Evolutionary conservation across 30 jellyfish, hydroid and myxozoan species (phyloP), one percentile per base, ranked within the genome.

Genomic region (Aurelia coerulea): DNA sequence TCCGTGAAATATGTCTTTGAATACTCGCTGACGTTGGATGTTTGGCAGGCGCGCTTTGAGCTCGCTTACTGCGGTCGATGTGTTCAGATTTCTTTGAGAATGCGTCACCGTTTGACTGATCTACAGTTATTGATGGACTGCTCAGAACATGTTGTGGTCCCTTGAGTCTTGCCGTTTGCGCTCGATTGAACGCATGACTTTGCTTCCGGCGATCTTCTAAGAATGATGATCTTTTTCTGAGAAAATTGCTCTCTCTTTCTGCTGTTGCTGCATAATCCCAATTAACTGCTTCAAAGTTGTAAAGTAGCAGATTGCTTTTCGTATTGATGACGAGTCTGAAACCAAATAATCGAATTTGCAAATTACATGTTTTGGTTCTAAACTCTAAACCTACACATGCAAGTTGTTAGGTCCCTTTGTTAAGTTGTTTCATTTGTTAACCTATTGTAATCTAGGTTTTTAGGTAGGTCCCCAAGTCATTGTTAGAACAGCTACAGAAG

Each of bases 291-390:
- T 87, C 97, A 46, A 93, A 93, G 42, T 93, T 80, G 84, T 93
- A 93, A 4, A 93, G 89, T 17, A 93, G 91, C 32, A 93, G 74
- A 51, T 85, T 86, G 68, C 86, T 78, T 65, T 82, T 37, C 19
- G 98, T 93, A 83, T 88, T 93, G 33, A 93, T 81, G 60, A 93
- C 74, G 29, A 93, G 82, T 63, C 98, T 92, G 65, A 56, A 77
- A 80, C 14, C 64, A 51, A 23, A 23, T 23, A 23, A 23, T 23
- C 29, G 29, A 23, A 23, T 23, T 23, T 23, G 29, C 29, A 23
- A 23, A 23, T 23, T 23, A 23, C 29, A 23, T 23, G 29, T 23
- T 23, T 23, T 23, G 29, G 29, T 23, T 23, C 29, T 23, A 23
- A 23, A 23, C 29, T 23, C 29, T 23, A 23, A 23, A 23, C 29